Conservation (phyloP, 2,113 vertebrate genomes). For the Solenodon paradoxus region DNA sequence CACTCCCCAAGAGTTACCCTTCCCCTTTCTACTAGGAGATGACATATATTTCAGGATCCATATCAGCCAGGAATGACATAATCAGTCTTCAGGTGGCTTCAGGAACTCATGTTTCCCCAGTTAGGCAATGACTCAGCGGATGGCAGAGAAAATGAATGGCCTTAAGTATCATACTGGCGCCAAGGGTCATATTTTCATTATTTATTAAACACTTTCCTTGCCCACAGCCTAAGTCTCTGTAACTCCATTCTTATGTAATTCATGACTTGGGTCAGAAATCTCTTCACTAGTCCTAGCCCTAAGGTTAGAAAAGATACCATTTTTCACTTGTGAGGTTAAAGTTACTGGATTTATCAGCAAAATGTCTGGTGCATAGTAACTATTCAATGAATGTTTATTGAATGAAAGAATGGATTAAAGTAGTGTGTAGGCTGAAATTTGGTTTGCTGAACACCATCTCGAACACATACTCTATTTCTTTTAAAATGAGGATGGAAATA, state of each 20-base stretch:
- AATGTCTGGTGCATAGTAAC: not conserved
- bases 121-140: slow-evolving; percentile 53
- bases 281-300: not conserved
- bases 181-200: slow-evolving; percentile 62
- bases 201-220: slow-evolving; percentile 59
- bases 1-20: slow-evolving; percentile 15
- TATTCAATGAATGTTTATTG: not conserved
- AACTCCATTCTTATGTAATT: not conserved
- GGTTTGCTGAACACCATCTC: not conserved
- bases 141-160: slow-evolving; percentile 41
- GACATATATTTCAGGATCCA: slow-evolving; percentile 20
- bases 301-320: slow-evolving; percentile 22
- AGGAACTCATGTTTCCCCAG: slow-evolving; percentile 46
- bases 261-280: not conserved
- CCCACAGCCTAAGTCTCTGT: not conserved
- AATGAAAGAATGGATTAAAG: not conserved
- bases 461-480: not conserved
- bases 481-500: not conserved
- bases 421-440: not conserved
- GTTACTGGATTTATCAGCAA: not conserved
- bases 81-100: slow-evolving; percentile 55
- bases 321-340: not conserved
- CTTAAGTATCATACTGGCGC: slow-evolving; percentile 39
- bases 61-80: slow-evolving; percentile 61
- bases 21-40: not conserved